Percentiles rank a stretch among this genome's conserved stretches.
Conservation (phyloP, 2,888 invertebrate species). For the Amiota minor region DNA sequence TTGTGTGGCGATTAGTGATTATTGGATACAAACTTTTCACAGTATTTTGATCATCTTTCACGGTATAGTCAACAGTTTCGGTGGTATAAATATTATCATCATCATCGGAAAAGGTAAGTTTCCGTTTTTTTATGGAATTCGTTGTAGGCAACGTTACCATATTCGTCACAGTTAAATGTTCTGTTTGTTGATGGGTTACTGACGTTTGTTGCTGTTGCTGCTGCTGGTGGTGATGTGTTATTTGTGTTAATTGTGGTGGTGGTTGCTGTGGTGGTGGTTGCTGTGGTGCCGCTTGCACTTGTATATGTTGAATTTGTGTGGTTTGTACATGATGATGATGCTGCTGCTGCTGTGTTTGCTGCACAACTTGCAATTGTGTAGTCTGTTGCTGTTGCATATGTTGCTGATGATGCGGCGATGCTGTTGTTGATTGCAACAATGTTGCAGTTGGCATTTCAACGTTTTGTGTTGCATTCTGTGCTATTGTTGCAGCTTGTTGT, state of each 20-base stretch:
- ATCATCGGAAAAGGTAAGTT: constrained; percentile 72
- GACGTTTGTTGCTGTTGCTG: constrained; percentile 45
- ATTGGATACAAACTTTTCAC: constrained; percentile 66
- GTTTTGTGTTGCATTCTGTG: constrained; percentile 64
- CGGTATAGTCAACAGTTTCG: constrained; percentile 70
- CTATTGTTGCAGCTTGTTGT: constrained; percentile 44
- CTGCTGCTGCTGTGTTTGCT: constrained; percentile 47
- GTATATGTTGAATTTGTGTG: constrained; percentile 68
- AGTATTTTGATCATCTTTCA: constrained; percentile 69
- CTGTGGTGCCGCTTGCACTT: constrained; percentile 65
- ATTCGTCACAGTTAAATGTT: constrained; percentile 58
- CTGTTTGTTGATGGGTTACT: constrained; percentile 42
- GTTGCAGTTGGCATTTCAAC: constrained; percentile 70
- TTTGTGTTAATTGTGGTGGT: constrained; percentile 44
- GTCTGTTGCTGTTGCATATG: constrained; percentile 25
- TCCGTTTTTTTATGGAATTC: constrained; percentile 66
- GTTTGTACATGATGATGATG: constrained; percentile 68
- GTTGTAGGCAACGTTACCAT: constrained; percentile 59
- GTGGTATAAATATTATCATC: constrained; percentile 72
- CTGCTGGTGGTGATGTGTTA: constrained; percentile 49
- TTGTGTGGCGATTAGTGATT: background rate
- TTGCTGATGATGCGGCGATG: too few species aligned
- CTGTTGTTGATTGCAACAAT: constrained; percentile 54
- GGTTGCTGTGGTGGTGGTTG: constrained; percentile 62
- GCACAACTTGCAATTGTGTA: constrained; percentile 49